Evolutionary conservation across 2,888 invertebrate genomes (phyloP), one percentile per base, ranked within the genome.

Genomic region (Argyresthia goedartella): DNA sequence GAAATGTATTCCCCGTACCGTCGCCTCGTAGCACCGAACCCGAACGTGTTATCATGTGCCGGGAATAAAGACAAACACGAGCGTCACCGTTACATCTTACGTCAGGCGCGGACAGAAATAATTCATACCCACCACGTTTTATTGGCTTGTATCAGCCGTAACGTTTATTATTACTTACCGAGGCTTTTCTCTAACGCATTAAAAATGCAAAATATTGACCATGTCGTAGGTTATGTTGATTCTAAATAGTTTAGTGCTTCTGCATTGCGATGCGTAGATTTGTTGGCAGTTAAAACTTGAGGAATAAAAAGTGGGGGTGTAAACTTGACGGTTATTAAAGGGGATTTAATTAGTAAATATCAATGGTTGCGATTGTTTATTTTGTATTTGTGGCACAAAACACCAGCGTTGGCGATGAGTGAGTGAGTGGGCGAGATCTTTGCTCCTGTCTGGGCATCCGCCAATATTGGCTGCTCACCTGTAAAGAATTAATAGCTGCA

Each of bases 391-490:
- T 39, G n/a, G 39, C n/a, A 9, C 10, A n/a, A n/a, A 11, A 66
- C 60, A 60, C 58, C 60, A 61, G 65, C 65, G 65, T 59, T 14
- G 34, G 35, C 16, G 13, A 3, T 13, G 8, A 8, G 68, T 59
- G 56, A 53, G 55, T 57, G 67, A 65, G 84, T 81, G 68, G 77
- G 78, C 59, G 75, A 61, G 63, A 69, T 67, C 25, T 25, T 25
- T 25, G 58, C 59, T 57, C 56, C 56, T 61, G 60, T 67, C 70
- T 85, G 85, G 84, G 77, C 62, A 58, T 53, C 54, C 56, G 77
- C 85, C 84, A 85, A 80, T 71, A 73, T 68, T 73, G 65, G 62
- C 60, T 61, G 68, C 71, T 81, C 75, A 82, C 81, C 79, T 81
- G 79, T 73, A 69, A 66, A 63, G 63, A 70, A 72, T 66, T 66